Conservation (phyloP, 2,888 invertebrate genomes). For the Netelia virgata region DNA sequence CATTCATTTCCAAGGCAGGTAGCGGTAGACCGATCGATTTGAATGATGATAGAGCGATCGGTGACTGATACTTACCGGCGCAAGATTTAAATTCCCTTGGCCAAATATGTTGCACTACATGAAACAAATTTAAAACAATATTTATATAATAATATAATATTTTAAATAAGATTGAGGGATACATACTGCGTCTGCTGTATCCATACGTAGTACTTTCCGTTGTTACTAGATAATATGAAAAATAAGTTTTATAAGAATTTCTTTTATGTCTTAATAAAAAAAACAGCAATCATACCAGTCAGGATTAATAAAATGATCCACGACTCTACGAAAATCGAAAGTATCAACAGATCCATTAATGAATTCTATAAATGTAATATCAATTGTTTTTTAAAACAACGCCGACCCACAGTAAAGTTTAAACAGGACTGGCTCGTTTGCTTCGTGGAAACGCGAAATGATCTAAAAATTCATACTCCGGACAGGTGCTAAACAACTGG, state of each 20-base stretch:
- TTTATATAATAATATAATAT: neutral
- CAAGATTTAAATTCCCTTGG: conserved; percentile 88
- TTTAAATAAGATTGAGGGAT: neutral
- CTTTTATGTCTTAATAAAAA: neutral
- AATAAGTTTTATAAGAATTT: conserved; percentile 3
- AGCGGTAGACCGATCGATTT: conserved; percentile 89
- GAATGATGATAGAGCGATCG: conserved; percentile 88
- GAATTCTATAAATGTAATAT: neutral
- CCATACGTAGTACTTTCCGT: conserved; percentile 69
- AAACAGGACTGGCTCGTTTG: conserved; percentile 44
- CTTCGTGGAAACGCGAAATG: conserved; percentile 16
- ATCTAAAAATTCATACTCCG: conserved; percentile 41
- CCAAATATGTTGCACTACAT: conserved; percentile 88
- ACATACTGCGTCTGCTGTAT: conserved; percentile 75
- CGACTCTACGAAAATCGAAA: neutral
- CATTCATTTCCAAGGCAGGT: conserved; percentile 90
- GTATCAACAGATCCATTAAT: conserved; percentile 46
- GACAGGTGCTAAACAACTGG: conserved; percentile 68
- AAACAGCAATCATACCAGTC: conserved; percentile 21
- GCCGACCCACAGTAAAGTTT: conserved; percentile 27
- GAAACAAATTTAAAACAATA: neutral
- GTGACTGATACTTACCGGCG: conserved; percentile 89
- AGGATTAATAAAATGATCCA: conserved; percentile 34
- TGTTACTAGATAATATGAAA: conserved; percentile 29
- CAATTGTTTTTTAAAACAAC: conserved; percentile 25